phyloP scores from a whole-genome alignment of 1,140 invertebrate genomes.

The Tenebrio molitor region DNA sequence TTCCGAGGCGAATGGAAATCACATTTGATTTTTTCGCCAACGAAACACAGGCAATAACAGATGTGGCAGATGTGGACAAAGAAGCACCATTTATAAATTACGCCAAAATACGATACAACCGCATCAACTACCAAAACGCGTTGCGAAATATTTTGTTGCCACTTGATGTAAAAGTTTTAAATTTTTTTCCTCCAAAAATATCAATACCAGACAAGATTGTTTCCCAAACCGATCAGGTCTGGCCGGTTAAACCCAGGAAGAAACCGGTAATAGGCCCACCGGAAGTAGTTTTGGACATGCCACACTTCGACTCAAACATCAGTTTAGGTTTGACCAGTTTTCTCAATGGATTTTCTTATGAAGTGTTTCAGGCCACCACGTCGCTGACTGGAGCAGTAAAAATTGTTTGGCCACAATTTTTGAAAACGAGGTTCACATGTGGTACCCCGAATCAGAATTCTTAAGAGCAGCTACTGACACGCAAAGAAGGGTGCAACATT shows the following conservation, averaged over 20 bases:
- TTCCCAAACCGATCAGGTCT: not conserved
- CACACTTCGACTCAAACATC: constrained; percentile 22
- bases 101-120: constrained; percentile 20
- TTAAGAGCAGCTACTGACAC: constrained; percentile 4
- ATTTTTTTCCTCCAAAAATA: constrained; percentile 21
- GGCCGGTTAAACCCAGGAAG: constrained; percentile 33
- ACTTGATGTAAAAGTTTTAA: not conserved
- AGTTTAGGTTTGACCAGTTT: not conserved
- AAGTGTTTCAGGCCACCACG: constrained; percentile 6
- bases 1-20: too few relatives aligned
- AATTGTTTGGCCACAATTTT: constrained; percentile 44
- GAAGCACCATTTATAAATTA: not conserved
- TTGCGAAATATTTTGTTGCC: not conserved
- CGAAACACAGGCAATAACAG: too few relatives aligned
- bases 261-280: constrained; percentile 30
- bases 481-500: not conserved
- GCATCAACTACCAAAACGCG: not conserved
- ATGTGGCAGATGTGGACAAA: too few relatives aligned
- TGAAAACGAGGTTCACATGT: constrained; percentile 43
- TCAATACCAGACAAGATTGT: not conserved
- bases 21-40: too few relatives aligned
- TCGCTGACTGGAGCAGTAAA: constrained; percentile 44
- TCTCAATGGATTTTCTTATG: not conserved
- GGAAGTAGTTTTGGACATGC: constrained; percentile 32
- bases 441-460: constrained; percentile 29